Evolutionary conservation across 2,797 vertebrate genomes (phyloP), one percentile per base, ranked within the genome.

Genomic region (Gymnoscopelus microlampas): DNA sequence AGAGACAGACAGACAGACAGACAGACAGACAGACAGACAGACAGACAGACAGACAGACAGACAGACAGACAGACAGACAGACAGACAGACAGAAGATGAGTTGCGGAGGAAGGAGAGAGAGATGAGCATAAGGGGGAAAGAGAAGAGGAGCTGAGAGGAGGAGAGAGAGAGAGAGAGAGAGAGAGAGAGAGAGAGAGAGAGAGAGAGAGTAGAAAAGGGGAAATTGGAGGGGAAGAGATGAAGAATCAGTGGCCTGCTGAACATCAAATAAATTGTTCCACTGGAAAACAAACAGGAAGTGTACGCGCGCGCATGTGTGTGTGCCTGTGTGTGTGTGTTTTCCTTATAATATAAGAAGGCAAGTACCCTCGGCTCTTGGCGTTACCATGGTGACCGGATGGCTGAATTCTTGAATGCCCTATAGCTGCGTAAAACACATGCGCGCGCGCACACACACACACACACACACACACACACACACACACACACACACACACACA

Each of bases 381-480:
- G 81, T 86, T 79, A n/a, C 82, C 79, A 86, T 85, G 84, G 86
- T 32, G 76, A 86, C 74, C 7, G 10, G 58, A 70, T 73, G 77
- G 74, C 69, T 76, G 76, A 76, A 71, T 47, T 75, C n/a, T 62
- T 29, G 26, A 76, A 77, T 63, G 62, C 26, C 26, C 26, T 51
- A 58, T 60, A 63, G 23, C 53, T 0, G 2, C 57, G 83, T 68
- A 81, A 49, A n/a, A 53, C n/a, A 44, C 66, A 61, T 51, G 49
- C 47, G 51, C 56, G 47, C 10, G 2, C n/a, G 64, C 26, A 9
- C 57, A 70, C 24, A 14, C 35, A 10, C 4, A 14, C 19, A 2
- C 23, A 24, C 53, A 12, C 24, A 11, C 54, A 56, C 54, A 29
- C 23, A 60, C 15, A 0, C n/a, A 44, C n/a, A 19, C 58, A 44